Evolutionary conservation across 2,113 vertebrate species (phyloP), one percentile per base, ranked within the genome.

Genomic region (Ranitomeya imitator): DNA sequence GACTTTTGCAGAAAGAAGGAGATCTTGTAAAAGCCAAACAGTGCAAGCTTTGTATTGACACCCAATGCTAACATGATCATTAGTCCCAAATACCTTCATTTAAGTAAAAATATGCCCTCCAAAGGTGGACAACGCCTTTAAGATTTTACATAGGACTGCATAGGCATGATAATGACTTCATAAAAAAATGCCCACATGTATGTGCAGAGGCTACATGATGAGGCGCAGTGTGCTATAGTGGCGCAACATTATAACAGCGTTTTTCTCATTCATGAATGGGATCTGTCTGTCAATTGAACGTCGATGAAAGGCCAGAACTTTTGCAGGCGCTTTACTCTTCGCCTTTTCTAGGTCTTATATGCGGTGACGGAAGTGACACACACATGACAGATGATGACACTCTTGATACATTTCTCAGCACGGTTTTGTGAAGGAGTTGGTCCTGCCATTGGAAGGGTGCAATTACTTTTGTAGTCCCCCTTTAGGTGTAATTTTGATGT

Each of bases 381-480:
- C 11, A 52, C 63, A 16, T 54, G 78, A 51, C 86, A 80, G 77
- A 45, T 18, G 78, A 87, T 73, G 78, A 65, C 77, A 81, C 85
- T 52, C 37, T 21, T 52, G 8, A 76, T 76, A 51, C 7, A 76
- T 76, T 51, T 76, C 37, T 11, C 21, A 52, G 19, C 26, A n/a
- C 19, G 52, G 6, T 16, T 79, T 60, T 65, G 19, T 78, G n/a
- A 54, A 79, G 13, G 37, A 67, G 19, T 37, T 86, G 57, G 74
- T 79, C 59, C 21, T 79, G 60, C 26, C 55, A 54, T 79, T 79
- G 14, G 65, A n/a, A 76, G 80, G 60, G 73, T 26, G 55, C 55
- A 26, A 19, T 65, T 52, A 65, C 57, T 57, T 67, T 69, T 45
- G 21, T 69, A 52, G 16, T 84, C 31, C 26, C 26, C 80, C 31